These are phyloP conservation scores for Holothuria glaberrima DNA, from an alignment of 35 echinoderm and acorn worm genomes.

Conservation along the genomic window DNA sequence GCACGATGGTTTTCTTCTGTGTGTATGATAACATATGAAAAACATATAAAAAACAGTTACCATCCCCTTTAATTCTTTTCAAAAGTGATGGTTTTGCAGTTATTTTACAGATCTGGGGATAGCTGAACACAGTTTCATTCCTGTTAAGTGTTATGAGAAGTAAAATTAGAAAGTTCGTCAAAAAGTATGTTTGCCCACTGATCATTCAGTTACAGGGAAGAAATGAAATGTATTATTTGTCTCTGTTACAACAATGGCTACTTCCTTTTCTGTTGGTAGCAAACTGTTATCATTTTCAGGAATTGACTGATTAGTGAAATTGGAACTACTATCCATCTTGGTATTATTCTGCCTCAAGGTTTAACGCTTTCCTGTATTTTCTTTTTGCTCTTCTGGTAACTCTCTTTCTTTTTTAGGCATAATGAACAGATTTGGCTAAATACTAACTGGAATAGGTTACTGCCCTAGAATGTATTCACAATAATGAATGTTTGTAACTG, in stretches of 20 bases:
- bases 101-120: too few species aligned
- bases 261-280: neutral
- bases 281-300: neutral
- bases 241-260: neutral
- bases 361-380: neutral
- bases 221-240: conserved; percentile 1
- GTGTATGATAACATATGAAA: neutral
- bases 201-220: conserved; percentile 20
- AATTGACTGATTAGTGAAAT: neutral
- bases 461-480: too few species aligned
- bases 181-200: neutral
- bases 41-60: neutral
- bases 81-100: neutral
- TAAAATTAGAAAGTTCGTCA: neutral
- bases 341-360: neutral
- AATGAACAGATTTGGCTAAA: neutral
- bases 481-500: too few species aligned
- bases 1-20: conserved; percentile 3
- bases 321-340: neutral
- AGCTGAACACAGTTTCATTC: neutral
- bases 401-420: conserved; percentile 1
- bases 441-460: too few species aligned
- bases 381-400: conserved; percentile 1
- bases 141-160: neutral
- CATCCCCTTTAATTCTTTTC: neutral